Base-by-base conservation (phyloP, 2,113 vertebrate genomes). In the Salvelinus alpinus region DNA sequence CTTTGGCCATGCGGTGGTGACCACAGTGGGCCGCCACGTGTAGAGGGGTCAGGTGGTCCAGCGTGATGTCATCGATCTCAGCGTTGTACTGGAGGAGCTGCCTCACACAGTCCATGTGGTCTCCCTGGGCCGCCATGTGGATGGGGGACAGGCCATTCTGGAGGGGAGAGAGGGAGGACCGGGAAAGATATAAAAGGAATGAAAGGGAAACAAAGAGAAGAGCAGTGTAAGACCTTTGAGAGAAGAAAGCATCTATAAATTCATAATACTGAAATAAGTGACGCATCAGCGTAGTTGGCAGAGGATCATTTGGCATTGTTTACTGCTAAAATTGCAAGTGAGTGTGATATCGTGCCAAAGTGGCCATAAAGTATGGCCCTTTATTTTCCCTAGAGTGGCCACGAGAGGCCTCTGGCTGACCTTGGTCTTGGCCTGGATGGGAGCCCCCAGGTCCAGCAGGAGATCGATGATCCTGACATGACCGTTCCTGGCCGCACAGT, bases 371-470 rank as follows among this genome's bases (percentile, higher is more conserved):
- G 9, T 44, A 44, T 44, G 9, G 8, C 9, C 38, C 38, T 65
- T 25, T 11, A 14, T 68, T 38, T 68, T 8, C 65, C 31, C 8
- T 9, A 44, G 38, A 44, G 38, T 44, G 9, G 2, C 38, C 38
- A 44, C 9, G 38, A 44, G 38, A 44, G 38, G 38, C 38, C 9
- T 44, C 38, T 68, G 65, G 13, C 65, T 38, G 65, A 68, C 98
- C 96, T 99, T 99, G 85, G 98, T 99, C 91, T 99, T 99, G 77
- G 97, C 98, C 91, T 98, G 96, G 85, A 99, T 98, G 69, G 97
- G 97, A 77, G 98, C 96, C 24, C 96, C 96, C 0, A 97, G 96
- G 92, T 99, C 98, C 90, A 99, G 91, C 70, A 99, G 94, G 92
- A 99, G 95, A 93, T 99, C 98, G 31, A 96, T 94, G 80, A 99